Conservation (phyloP, 35 echinoderm and acorn worm genomes). For the Apostichopus californicus region DNA sequence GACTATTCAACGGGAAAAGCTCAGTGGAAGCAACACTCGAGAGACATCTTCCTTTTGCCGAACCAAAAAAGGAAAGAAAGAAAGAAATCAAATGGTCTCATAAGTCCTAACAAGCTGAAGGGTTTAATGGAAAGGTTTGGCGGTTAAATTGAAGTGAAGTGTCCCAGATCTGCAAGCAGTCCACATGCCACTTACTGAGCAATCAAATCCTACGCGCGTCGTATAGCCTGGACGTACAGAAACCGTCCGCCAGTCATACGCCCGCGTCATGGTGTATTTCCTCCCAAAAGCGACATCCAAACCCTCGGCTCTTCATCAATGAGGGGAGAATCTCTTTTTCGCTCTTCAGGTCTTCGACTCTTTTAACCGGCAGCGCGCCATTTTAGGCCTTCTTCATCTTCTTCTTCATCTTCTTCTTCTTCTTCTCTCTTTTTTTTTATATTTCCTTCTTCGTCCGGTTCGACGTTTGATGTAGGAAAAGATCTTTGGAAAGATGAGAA, state of each 20-base stretch:
- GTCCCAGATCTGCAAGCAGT: constrained; percentile 34
- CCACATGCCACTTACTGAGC: constrained; percentile 30
- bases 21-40: background rate
- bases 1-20: constrained; percentile 8
- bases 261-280: constrained; percentile 38
- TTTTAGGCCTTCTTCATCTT: constrained; percentile 3
- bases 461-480: constrained; percentile 15
- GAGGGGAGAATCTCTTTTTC: constrained; percentile 17
- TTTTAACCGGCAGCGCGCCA: constrained; percentile 27
- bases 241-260: constrained; percentile 37
- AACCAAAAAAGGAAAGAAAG: background rate
- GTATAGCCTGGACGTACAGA: constrained; percentile 2
- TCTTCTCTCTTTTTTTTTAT: background rate
- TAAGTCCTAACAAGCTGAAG: constrained; percentile 1
- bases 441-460: background rate
- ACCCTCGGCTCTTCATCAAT: constrained; percentile 7
- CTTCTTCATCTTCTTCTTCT: background rate
- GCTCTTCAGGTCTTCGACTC: constrained; percentile 4
- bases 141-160: constrained; percentile 51
- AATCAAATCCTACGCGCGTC: constrained; percentile 33
- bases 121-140: constrained; percentile 49
- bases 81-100: constrained; percentile 21
- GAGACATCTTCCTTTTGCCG: background rate
- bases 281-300: constrained; percentile 43
- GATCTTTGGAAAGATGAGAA: background rate